Evolutionary conservation across 2,113 vertebrate species (phyloP), one percentile per base, ranked within the genome.

Genomic region (Mobula birostris): DNA sequence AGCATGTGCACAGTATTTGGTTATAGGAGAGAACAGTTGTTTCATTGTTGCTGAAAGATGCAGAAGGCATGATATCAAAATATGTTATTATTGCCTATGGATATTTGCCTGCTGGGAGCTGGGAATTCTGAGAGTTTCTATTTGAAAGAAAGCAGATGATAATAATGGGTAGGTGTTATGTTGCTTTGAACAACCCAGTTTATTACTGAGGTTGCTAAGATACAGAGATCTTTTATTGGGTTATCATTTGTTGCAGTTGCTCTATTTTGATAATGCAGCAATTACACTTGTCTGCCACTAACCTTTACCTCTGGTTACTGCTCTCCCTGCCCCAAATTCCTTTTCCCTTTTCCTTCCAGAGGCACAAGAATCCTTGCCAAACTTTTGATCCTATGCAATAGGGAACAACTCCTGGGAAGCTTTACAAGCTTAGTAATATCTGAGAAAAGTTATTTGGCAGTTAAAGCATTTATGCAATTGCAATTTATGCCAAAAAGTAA

Each of bases 141-240:
- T 80, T 94, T 80, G 79, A 70, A 70, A 94, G 82, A 76, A 88
- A 88, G 82, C 80, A 72, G 83, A 94, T 94, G 80, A 83, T 40
- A 90, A 93, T 93, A 93, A 88, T 77, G 83, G 88, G 94, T 94
- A 68, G 82, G 66, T 40, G 94, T 88, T 88, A 36, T 94, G 94
- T 40, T 88, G 83, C 94, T 88, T 40, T 88, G 94, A 94, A 94
- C 68, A 94, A 68, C 83, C 48, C 68, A 94, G 80, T 68, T 94
- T 95, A 95, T 96, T 97, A 97, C 97, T 97, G 97, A 96, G 96
- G 97, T 97, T 97, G 97, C 97, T 97, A 97, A 97, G 97, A 97
- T 97, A 97, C 97, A 95, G 96, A 92, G 96, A 95, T 95, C 95
- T 97, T 97, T 96, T 97, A 97, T 97, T 97, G 97, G 96, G 97